phyloP scores from a whole-genome alignment of 2,113 vertebrate species.

The Nettapus auritus region DNA sequence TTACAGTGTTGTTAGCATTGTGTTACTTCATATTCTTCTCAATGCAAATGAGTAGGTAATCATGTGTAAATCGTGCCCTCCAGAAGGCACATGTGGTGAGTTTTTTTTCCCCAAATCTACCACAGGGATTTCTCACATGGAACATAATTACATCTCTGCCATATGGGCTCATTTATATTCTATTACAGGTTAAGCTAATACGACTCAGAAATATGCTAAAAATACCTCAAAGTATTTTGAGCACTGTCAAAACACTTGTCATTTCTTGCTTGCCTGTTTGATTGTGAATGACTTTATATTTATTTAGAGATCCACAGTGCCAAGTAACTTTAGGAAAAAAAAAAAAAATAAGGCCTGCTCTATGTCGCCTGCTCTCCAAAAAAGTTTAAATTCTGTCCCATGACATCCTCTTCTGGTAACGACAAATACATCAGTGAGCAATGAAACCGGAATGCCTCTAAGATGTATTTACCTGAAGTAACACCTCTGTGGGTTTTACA shows the following conservation, averaged over 20 bases:
- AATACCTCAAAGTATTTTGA: constrained; percentile 81
- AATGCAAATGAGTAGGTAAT: constrained; percentile 81
- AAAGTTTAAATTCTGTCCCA: constrained; percentile 41
- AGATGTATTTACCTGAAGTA: constrained; percentile 55
- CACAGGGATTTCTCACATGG: constrained; percentile 80
- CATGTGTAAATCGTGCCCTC: constrained; percentile 82
- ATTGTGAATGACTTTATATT: constrained; percentile 77
- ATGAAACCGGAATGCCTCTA: constrained; percentile 47
- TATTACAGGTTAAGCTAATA: constrained; percentile 88
- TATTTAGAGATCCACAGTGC: constrained; percentile 66
- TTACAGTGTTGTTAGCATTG: constrained; percentile 75
- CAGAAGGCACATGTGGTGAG: constrained; percentile 78
- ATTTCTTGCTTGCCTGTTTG: constrained; percentile 74
- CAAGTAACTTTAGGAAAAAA: constrained; percentile 35
- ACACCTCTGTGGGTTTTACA: constrained; percentile 53
- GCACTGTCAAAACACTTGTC: constrained; percentile 79
- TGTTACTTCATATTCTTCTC: constrained; percentile 77
- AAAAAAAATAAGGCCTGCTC: constrained; percentile 16
- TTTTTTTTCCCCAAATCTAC: constrained; percentile 71
- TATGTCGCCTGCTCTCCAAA: constrained; percentile 44
- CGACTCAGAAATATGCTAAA: constrained; percentile 80
- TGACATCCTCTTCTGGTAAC: not conserved
- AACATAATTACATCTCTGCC: constrained; percentile 84
- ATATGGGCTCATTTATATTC: constrained; percentile 88
- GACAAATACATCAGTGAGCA: constrained; percentile 45